phyloP scores from a whole-genome alignment of 30 jellyfish, hydroid and myxozoan genomes.

The Aurelia sp. region DNA sequence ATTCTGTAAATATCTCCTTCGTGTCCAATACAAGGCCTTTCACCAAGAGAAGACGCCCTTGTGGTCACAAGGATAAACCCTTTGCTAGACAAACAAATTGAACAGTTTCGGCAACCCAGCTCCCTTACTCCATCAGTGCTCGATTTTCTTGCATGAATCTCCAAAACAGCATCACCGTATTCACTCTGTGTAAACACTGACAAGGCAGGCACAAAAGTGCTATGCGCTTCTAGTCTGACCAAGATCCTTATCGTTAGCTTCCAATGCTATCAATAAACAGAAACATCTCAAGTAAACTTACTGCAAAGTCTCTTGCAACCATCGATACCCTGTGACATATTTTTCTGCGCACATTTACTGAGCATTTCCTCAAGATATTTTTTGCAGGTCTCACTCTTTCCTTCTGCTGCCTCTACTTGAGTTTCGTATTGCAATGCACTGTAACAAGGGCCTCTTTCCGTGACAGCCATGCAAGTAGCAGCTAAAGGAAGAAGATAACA shows the following conservation, averaged over 20 bases:
- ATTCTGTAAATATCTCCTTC: no score
- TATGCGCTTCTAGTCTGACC: no score
- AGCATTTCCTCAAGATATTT: slow-evolving; percentile 80
- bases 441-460: slow-evolving; percentile 94
- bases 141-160: not conserved
- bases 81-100: no score
- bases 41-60: no score
- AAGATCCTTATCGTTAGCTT: no score
- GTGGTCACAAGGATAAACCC: no score
- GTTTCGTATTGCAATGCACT: slow-evolving; percentile 93
- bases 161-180: not conserved
- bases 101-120: not conserved
- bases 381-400: slow-evolving; percentile 86
- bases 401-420: slow-evolving; percentile 96
- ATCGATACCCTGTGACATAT: slow-evolving; percentile 68
- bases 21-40: no score
- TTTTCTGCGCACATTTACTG: slow-evolving; percentile 82
- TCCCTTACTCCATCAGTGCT: not conserved
- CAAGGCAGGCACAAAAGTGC: no score
- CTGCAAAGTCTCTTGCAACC: slow-evolving; percentile 93
- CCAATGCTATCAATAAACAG: not conserved
- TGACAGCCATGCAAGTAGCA: slow-evolving; percentile 71
- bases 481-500: slow-evolving; percentile 26
- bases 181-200: no score
- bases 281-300: slow-evolving; percentile 12